Evolutionary conservation across 1,140 invertebrate species (phyloP).

Genomic region (Yoshiicerus persimilis): DNA sequence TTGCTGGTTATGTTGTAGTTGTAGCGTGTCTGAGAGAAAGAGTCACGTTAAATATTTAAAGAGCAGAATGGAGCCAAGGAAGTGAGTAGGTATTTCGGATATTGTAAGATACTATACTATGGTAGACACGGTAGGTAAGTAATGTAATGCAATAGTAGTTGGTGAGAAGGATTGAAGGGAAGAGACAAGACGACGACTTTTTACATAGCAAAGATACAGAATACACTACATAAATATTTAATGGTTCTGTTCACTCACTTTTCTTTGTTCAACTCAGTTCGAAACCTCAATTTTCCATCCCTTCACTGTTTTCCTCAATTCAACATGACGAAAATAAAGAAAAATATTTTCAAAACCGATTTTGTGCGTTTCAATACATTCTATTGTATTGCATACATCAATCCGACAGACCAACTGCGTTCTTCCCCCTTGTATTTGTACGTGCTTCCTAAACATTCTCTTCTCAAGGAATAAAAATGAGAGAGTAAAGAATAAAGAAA

Average conservation of each 20-base stretch:
- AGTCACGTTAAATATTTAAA: not conserved
- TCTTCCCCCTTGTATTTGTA: not conserved
- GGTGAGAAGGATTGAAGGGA: not conserved
- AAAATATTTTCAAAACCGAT: conserved; percentile 17
- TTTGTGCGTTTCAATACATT: not conserved
- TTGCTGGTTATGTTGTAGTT: not conserved
- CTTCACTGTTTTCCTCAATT: not conserved
- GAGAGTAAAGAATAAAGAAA: conserved; percentile 9
- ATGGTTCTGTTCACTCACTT: not conserved
- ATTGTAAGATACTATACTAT: not conserved
- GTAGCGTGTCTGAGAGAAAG: not conserved
- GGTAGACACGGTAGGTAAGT: no score
- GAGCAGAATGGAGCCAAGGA: not conserved
- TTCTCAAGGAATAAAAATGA: conserved; percentile 9
- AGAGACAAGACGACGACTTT: not conserved
- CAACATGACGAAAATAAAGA: not conserved
- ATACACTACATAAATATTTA: conserved; percentile 1
- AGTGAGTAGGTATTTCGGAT: not conserved
- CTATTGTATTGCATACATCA: not conserved
- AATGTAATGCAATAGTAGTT: not conserved
- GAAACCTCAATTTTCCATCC: not conserved
- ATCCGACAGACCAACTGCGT: not conserved
- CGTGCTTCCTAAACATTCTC: not conserved
- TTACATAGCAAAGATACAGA: not conserved
- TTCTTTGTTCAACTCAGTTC: not conserved